phyloP scores from a whole-genome alignment of 2,113 vertebrate genomes.

The Vombatus ursinus region DNA sequence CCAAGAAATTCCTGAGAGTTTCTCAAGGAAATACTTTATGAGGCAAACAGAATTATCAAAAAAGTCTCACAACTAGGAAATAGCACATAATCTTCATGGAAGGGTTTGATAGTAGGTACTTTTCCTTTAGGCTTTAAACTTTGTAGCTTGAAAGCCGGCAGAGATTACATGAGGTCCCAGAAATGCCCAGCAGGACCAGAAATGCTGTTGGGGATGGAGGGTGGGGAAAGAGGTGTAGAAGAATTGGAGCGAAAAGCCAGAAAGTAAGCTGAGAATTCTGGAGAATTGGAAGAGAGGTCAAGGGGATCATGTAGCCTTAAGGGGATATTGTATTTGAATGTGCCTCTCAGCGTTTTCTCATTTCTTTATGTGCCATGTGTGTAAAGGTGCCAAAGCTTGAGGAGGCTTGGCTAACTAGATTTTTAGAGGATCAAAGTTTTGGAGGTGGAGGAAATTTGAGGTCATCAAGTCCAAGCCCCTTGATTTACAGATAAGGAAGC shows the following conservation, averaged over 20 bases:
- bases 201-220: accelerated
- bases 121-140: background rate
- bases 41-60: conserved; percentile 13
- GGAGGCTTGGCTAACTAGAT: background rate
- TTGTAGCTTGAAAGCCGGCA: background rate
- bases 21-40: conserved; percentile 18
- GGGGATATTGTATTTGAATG: background rate
- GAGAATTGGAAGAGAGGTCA: background rate
- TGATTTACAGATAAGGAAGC: background rate
- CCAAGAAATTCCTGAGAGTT: background rate
- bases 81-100: background rate
- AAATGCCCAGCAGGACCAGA: background rate
- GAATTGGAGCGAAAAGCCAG: background rate
- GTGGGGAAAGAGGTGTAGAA: background rate
- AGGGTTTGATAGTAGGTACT: background rate
- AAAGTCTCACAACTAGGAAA: background rate
- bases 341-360: background rate
- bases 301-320: background rate
- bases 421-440: background rate
- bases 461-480: background rate
- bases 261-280: background rate
- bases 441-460: background rate
- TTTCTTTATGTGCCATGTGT: background rate
- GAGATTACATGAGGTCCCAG: background rate
- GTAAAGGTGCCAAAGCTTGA: background rate